Base-by-base conservation (phyloP, 2,113 vertebrate genomes). In the Lycocorax pyrrhopterus region DNA sequence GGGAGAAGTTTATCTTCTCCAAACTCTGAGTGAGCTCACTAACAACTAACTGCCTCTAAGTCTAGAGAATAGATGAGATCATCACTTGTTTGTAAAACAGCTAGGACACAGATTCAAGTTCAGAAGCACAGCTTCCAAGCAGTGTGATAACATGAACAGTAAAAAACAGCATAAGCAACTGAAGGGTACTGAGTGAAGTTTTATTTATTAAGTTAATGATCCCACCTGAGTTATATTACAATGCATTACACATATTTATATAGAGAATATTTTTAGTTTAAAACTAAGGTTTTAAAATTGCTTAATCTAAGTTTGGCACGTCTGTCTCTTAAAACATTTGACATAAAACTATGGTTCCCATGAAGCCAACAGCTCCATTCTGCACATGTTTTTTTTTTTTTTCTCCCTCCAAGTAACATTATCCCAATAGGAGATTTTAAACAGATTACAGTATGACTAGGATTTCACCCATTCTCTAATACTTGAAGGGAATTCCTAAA, bases 401-500 rank as follows among this genome's bases (percentile, higher is more conserved):
- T 83, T 86, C 62, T 76, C 53, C 30, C 15, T 58, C 43, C 63
- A 80, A 58, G 20, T 43, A 93, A 69, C 49, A 49, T 76, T 52
- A 81, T 63, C 53, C 43, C 41, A 86, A 29, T 2, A 68, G 37
- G 29, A 93, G 79, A 93, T 80, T 91, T 92, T 73, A 41, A 87
- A 84, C 5, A 55, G 39, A 84, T 89, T 92, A 78, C 7, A 9
- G 9, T 47, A 74, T 26, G 63, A 85, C 46, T 83, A 90, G 76
- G 44, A 90, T 86, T 94, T 96, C 56, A 86, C 30, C 44, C 64
- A 84, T 51, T 95, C 85, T 84, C 51, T 86, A 91, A 91, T 80
- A 83, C 51, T 74, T 88, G 43, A 90, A 81, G 75, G 59, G 63
- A 93, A 92, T 93, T 94, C 83, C 55, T 93, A 71, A 94, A 73